phyloP scores from a whole-genome alignment of 2,113 vertebrate genomes.

The Gopherus flavomarginatus region DNA sequence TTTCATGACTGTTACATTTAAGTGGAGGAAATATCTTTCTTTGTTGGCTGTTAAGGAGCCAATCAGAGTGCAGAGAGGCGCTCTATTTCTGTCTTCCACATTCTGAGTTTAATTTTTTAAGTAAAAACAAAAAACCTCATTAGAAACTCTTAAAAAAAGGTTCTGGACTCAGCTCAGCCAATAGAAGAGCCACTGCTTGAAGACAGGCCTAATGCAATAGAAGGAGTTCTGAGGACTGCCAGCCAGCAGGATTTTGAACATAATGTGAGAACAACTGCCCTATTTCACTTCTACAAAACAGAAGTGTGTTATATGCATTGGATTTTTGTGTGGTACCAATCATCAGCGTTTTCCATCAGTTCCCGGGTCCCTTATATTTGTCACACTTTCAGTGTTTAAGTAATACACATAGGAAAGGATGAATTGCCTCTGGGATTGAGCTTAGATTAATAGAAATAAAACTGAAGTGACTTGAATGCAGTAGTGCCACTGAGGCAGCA shows the following conservation, averaged over 20 bases:
- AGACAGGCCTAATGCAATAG: neutral
- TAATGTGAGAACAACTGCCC: neutral
- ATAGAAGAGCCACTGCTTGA: neutral
- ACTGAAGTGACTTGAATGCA: neutral
- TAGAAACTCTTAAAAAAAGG: neutral
- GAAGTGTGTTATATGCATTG: neutral
- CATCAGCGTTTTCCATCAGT: neutral
- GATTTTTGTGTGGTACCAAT: neutral
- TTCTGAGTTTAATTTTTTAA: neutral
- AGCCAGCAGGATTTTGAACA: neutral
- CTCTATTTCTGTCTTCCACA: neutral
- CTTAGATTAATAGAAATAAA: neutral
- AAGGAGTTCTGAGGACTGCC: neutral
- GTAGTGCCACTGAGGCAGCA: neutral
- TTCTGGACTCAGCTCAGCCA: rapidly evolving
- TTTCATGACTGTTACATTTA: neutral
- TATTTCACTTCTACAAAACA: neutral
- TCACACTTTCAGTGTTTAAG: neutral
- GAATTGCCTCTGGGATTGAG: neutral
- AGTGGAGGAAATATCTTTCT: neutral
- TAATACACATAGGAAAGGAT: neutral
- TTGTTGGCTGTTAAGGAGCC: neutral
- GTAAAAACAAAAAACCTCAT: neutral
- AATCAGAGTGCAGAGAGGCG: neutral
- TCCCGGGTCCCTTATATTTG: neutral